These are phyloP conservation scores for Latheticus oryzae DNA, from an alignment of 2,888 invertebrate species.

Conservation along the genomic window DNA sequence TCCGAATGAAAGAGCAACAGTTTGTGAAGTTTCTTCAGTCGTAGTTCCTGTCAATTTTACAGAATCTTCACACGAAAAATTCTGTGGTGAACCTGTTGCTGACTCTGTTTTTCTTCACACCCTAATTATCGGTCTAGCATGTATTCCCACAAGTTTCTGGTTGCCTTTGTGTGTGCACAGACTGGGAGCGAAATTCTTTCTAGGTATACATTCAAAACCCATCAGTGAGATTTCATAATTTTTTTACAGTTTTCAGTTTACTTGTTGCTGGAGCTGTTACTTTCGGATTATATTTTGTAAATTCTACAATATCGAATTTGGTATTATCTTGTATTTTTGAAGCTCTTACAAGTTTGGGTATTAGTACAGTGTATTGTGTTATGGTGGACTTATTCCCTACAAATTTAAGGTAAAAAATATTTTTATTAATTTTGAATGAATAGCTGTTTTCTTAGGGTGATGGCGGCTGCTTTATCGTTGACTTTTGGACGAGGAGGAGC, in stretches of 20 bases:
- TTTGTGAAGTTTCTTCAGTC: conserved; percentile 81
- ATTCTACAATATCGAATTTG: conserved; percentile 77
- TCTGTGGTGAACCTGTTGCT: conserved; percentile 75
- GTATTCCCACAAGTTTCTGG: conserved; percentile 84
- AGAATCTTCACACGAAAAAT: conserved; percentile 66
- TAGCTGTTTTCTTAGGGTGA: conserved; percentile 71
- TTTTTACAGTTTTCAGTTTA: conserved; percentile 78
- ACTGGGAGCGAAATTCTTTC: conserved; percentile 84
- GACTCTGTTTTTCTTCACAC: conserved; percentile 80
- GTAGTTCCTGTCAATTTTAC: conserved; percentile 65
- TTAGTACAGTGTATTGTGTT: conserved; percentile 83
- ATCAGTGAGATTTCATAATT: too few relatives aligned
- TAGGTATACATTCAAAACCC: conserved; percentile 80
- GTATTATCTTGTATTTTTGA: conserved; percentile 83
- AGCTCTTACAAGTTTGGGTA: conserved; percentile 82
- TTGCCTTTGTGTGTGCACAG: conserved; percentile 82
- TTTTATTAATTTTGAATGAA: not conserved
- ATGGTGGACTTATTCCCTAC: conserved; percentile 87
- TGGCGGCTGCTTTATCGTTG: conserved; percentile 83
- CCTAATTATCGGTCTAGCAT: conserved; percentile 82
- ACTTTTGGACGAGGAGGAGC: conserved; percentile 84
- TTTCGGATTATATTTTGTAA: conserved; percentile 80
- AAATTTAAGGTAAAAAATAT: conserved; percentile 74
- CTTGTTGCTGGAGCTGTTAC: conserved; percentile 79
- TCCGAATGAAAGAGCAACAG: conserved; percentile 77